Conservation (phyloP, 2,113 vertebrate genomes). For the Clarias magur region DNA sequence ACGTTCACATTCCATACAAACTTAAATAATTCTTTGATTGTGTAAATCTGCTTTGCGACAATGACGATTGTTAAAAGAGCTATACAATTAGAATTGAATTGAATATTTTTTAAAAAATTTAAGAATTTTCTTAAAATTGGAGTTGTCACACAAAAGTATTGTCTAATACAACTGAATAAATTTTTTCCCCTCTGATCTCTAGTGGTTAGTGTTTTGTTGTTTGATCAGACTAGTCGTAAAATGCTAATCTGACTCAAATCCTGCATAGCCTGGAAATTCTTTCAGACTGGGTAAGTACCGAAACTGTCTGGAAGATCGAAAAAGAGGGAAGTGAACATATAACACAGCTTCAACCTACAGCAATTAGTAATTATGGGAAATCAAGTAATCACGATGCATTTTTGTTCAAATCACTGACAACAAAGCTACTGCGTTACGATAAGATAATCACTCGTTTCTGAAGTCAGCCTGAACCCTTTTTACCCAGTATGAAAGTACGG, state of each 20-base stretch:
- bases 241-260: not conserved
- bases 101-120: too few relatives aligned
- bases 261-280: not conserved
- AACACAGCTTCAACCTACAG: conserved; percentile 25
- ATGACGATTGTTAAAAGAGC: too few relatives aligned
- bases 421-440: conserved; percentile 46
- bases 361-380: conserved; percentile 43
- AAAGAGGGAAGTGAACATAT: not conserved
- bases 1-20: too few relatives aligned
- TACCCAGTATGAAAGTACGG: conserved; percentile 9
- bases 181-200: too few relatives aligned
- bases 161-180: too few relatives aligned
- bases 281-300: not conserved
- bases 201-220: too few relatives aligned
- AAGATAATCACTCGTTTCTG: conserved; percentile 49
- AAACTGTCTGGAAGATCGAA: not conserved
- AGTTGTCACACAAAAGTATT: too few relatives aligned
- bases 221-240: too few relatives aligned
- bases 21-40: too few relatives aligned
- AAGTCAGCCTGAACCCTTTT: conserved; percentile 41
- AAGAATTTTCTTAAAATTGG: too few relatives aligned
- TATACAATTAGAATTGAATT: too few relatives aligned
- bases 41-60: too few relatives aligned
- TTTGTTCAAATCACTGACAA: conserved; percentile 53
- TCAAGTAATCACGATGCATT: conserved; percentile 30